These are phyloP conservation scores for Agapetus fuscipes DNA, from an alignment of 2,888 invertebrate species.

Conservation along the genomic window DNA sequence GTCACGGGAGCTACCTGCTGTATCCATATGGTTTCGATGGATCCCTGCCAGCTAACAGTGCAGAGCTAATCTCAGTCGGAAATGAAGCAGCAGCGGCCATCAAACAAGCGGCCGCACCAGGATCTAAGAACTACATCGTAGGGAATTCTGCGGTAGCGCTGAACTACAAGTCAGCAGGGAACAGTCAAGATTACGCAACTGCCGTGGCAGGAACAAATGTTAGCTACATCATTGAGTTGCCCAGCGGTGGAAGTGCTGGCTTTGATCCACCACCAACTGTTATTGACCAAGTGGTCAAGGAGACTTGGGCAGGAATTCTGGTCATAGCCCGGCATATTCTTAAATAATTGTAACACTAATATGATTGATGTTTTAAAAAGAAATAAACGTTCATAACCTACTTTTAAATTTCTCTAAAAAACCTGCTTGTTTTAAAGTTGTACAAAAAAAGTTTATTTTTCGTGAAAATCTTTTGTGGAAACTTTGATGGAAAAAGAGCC, in stretches of 20 bases:
- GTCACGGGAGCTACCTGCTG: constrained; percentile 54
- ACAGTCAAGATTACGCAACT: constrained; percentile 26
- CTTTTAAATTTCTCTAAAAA: too few relatives aligned
- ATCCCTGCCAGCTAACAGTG: constrained; percentile 23
- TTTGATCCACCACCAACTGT: constrained; percentile 47
- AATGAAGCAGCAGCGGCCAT: constrained; percentile 30
- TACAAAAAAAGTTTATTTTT: too few relatives aligned
- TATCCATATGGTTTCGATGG: constrained; percentile 46
- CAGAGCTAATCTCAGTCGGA: constrained; percentile 27
- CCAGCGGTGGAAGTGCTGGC: constrained; percentile 42
- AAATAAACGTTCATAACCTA: too few relatives aligned
- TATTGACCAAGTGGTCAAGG: constrained; percentile 46
- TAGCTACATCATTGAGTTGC: constrained; percentile 55
- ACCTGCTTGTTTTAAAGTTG: too few relatives aligned
- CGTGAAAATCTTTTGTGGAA: too few relatives aligned
- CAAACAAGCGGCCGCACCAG: constrained; percentile 26
- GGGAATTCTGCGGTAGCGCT: constrained; percentile 25
- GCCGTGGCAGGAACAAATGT: constrained; percentile 44
- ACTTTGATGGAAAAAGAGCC: too few relatives aligned
- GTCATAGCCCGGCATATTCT: constrained; percentile 36
- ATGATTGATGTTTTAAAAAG: too few relatives aligned
- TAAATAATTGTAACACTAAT: background rate
- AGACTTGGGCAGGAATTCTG: constrained; percentile 50
- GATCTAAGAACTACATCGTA: constrained; percentile 27
- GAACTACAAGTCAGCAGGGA: constrained; percentile 8